These are phyloP conservation scores for Passer domesticus DNA, from an alignment of 2,113 vertebrate genomes.

Conservation along the genomic window DNA sequence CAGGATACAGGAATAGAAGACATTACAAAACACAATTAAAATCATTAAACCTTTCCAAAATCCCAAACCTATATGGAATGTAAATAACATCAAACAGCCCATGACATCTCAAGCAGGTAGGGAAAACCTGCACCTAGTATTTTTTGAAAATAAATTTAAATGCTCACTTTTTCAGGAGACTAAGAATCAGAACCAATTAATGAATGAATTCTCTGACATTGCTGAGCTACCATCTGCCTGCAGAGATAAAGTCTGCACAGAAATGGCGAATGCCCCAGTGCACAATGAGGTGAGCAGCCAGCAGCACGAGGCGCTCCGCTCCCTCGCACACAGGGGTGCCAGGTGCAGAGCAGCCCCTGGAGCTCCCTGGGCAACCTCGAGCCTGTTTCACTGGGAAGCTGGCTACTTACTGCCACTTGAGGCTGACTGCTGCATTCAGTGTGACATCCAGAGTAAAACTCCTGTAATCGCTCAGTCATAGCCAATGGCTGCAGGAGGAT, in stretches of 20 bases:
- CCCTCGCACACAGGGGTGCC: neutral
- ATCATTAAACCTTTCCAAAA: neutral
- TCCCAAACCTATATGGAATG: neutral
- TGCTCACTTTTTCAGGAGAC: neutral
- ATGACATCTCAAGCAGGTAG: neutral
- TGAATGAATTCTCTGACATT: neutral
- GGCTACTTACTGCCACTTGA: neutral
- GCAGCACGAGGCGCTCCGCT: neutral
- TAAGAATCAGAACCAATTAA: neutral
- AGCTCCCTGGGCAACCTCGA: neutral
- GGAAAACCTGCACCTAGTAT: neutral
- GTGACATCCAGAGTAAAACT: neutral
- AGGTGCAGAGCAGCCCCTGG: neutral
- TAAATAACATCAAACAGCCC: neutral
- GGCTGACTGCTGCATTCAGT: neutral
- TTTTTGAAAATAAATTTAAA: neutral
- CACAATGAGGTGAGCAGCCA: constrained; percentile 12
- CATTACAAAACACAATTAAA: neutral
- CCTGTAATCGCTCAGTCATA: neutral
- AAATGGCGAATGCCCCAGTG: neutral
- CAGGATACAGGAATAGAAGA: neutral
- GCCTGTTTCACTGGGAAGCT: neutral
- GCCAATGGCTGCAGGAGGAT: neutral
- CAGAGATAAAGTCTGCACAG: neutral
- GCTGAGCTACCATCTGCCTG: constrained; percentile 11